These are phyloP conservation scores for Caenorhabditis sp. DNA, from an alignment of 2,888 invertebrate species.

Conservation along the genomic window DNA sequence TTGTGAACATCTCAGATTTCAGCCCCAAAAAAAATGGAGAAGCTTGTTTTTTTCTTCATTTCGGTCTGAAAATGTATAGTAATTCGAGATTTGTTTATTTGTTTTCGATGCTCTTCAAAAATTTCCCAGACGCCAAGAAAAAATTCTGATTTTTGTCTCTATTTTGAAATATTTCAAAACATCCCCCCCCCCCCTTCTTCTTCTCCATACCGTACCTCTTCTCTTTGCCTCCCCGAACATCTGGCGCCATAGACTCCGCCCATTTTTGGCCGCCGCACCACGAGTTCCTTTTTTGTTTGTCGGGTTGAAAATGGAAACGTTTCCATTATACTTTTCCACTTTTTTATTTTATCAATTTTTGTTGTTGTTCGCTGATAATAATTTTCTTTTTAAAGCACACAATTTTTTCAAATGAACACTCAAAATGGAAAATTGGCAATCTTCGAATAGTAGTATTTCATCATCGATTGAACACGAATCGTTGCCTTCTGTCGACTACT, in stretches of 20 bases:
- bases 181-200: background rate
- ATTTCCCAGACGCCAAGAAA: no score
- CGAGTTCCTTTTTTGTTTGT: background rate
- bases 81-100: constrained; percentile 1
- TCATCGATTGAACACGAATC: background rate
- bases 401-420: no score
- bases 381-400: no score
- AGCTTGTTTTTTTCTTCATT: background rate
- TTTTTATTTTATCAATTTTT: no score
- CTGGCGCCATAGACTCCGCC: background rate
- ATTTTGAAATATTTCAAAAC: background rate
- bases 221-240: background rate
- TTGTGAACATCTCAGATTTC: background rate
- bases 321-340: background rate
- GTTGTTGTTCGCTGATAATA: no score
- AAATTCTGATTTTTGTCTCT: no score
- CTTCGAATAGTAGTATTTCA: background rate
- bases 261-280: background rate
- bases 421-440: background rate
- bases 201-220: background rate
- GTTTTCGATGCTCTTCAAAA: background rate
- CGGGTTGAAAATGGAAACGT: background rate
- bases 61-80: background rate
- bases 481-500: background rate
- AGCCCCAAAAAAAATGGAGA: background rate